A percentile compares a stretch with the other conserved stretches of the same genome.
Evolutionary conservation across 2,888 invertebrate species (phyloP).

Genomic region (Drosophila lutescens): DNA sequence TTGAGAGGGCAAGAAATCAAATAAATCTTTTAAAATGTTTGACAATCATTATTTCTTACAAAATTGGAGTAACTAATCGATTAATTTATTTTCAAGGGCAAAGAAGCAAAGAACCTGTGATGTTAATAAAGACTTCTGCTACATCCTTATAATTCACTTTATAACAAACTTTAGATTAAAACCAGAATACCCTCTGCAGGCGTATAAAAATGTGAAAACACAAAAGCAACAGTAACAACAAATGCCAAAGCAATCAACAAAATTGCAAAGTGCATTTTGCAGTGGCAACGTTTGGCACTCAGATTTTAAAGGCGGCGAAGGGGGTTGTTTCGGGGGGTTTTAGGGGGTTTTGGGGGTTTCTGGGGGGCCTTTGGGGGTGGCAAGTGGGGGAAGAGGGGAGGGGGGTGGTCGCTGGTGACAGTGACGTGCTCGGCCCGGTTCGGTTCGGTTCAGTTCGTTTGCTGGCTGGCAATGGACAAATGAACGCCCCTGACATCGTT

Average conservation of each 20-base stretch:
- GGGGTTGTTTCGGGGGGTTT: constrained; percentile 7
- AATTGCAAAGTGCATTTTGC: constrained; percentile 78
- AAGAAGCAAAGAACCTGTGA: no score
- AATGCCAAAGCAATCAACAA: constrained; percentile 73
- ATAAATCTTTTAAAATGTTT: no score
- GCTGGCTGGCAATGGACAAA: constrained; percentile 75
- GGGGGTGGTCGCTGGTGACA: constrained; percentile 67
- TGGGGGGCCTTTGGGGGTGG: not conserved
- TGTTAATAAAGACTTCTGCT: no score
- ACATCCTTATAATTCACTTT: not conserved
- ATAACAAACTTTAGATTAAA: not conserved
- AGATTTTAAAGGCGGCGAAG: not conserved
- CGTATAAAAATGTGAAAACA: constrained; percentile 8
- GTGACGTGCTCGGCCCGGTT: constrained; percentile 66
- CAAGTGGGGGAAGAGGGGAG: constrained; percentile 3
- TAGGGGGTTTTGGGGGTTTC: not conserved
- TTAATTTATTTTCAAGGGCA: no score
- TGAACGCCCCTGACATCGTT: constrained; percentile 80
- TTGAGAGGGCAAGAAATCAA: no score
- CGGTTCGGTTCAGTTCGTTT: constrained; percentile 52
- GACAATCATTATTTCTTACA: no score
- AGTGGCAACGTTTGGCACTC: constrained; percentile 76
- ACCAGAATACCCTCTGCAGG: not conserved
- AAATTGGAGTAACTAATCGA: no score
- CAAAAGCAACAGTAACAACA: constrained; percentile 55